Percentiles rank a stretch among this genome's conserved stretches.
Conservation (phyloP, 2,113 vertebrate genomes). For the Muscicapa adusta region DNA sequence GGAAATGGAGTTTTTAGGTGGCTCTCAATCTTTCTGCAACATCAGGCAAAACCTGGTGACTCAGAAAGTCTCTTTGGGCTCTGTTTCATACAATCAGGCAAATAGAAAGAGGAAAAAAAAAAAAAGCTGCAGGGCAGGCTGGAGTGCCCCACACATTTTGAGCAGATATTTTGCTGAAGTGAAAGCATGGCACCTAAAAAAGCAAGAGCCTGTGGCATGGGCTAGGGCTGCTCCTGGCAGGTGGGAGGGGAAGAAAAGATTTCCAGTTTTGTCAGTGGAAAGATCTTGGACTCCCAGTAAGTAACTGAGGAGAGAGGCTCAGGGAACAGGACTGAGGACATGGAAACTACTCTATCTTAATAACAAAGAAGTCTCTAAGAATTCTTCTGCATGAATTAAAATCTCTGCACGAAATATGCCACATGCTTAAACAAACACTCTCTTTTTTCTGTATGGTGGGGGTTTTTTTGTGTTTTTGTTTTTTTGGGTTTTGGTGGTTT, state of each 20-base stretch:
- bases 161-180: not conserved
- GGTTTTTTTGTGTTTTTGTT: no score
- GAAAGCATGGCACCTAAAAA: not conserved
- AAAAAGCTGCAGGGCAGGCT: not conserved
- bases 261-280: not conserved
- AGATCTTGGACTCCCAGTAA: not conserved
- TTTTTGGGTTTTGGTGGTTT: no score
- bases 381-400: slow-evolving; percentile 8
- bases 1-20: not conserved
- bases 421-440: not conserved
- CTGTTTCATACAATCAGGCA: not conserved
- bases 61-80: not conserved
- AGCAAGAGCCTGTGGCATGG: not conserved
- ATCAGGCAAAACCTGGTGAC: not conserved
- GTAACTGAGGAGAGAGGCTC: not conserved
- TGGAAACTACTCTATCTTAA: not conserved
- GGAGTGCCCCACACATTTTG: not conserved
- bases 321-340: not conserved
- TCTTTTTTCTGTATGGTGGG: not conserved
- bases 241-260: not conserved
- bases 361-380: slow-evolving; percentile 55
- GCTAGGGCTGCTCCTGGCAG: not conserved
- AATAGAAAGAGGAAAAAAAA: not conserved
- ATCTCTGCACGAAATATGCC: not conserved
- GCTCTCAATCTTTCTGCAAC: not conserved